phyloP scores from a whole-genome alignment of 1,140 invertebrate species.

The Marisa cornuarietis region DNA sequence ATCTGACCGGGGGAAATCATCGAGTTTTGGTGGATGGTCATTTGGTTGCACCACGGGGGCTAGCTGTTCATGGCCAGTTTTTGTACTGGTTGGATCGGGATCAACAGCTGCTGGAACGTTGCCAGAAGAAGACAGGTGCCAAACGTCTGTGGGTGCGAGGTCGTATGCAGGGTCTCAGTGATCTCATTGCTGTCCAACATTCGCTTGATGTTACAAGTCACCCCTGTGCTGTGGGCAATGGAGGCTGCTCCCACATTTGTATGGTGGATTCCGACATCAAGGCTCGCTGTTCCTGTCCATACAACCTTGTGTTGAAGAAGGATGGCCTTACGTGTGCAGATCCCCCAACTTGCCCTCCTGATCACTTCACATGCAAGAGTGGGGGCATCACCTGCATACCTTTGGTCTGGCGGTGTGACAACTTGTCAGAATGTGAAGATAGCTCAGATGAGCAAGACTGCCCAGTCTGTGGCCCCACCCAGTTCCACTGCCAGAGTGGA shows the following conservation, averaged over 20 bases:
- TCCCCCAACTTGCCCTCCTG: slow-evolving; percentile 59
- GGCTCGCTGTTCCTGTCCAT: slow-evolving; percentile 60
- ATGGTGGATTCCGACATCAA: slow-evolving; percentile 71
- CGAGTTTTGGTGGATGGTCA: slow-evolving; percentile 71
- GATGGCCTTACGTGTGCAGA: slow-evolving; percentile 58
- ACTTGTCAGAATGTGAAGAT: slow-evolving; percentile 78
- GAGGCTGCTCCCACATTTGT: slow-evolving; percentile 93
- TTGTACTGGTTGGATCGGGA: slow-evolving; percentile 99
- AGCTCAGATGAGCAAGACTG: slow-evolving; percentile 83
- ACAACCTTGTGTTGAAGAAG: slow-evolving; percentile 50
- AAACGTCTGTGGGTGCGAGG: slow-evolving; percentile 51
- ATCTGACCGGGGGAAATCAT: slow-evolving; percentile 80
- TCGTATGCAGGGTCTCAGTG: slow-evolving; percentile 72
- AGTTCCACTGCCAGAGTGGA: slow-evolving; percentile 54
- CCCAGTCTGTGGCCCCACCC: slow-evolving; percentile 77
- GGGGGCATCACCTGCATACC: slow-evolving; percentile 60
- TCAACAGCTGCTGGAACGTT: slow-evolving; percentile 70
- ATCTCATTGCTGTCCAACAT: slow-evolving; percentile 69
- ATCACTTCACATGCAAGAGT: slow-evolving; percentile 63
- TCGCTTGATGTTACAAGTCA: slow-evolving; percentile 46
- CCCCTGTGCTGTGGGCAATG: slow-evolving; percentile 55
- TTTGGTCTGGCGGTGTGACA: slow-evolving; percentile 68
- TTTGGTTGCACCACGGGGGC: slow-evolving; percentile 94
- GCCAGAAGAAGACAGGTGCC: slow-evolving; percentile 52
- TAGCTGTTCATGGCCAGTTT: slow-evolving; percentile 89